Evolutionary conservation across 2,888 invertebrate species (phyloP).

Genomic region (Apodemia duryi): DNA sequence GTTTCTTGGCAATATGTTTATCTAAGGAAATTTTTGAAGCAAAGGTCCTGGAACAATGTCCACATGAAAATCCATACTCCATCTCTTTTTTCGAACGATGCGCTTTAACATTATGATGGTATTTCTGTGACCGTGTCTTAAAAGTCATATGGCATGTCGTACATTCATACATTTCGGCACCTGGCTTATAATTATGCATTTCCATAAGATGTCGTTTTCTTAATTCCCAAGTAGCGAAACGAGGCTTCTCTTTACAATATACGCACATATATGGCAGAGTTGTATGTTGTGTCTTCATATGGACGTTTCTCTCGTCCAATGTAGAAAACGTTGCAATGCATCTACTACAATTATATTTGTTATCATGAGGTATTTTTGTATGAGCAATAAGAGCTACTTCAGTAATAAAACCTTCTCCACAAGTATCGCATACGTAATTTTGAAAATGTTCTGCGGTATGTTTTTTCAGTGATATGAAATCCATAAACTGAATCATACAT

Average conservation of each 20-base stretch:
- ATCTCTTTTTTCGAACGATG: conserved; percentile 66
- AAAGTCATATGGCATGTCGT: conserved; percentile 71
- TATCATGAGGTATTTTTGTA: conserved; percentile 62
- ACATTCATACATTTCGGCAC: conserved; percentile 68
- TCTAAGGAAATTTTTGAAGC: conserved; percentile 73
- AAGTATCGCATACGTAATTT: conserved; percentile 70
- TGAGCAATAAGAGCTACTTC: conserved; percentile 63
- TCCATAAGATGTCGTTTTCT: conserved; percentile 67
- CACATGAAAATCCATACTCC: conserved; percentile 70
- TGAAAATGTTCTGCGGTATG: conserved; percentile 68
- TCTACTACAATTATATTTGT: conserved; percentile 64
- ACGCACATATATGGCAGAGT: conserved; percentile 64
- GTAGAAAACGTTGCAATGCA: conserved; percentile 67
- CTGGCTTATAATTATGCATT: conserved; percentile 65
- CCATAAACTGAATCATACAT: conserved; percentile 60
- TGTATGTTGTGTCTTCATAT: conserved; percentile 66
- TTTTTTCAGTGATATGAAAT: conserved; percentile 61
- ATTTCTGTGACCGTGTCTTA: conserved; percentile 67
- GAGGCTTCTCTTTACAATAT: conserved; percentile 66
- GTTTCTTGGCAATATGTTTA: conserved; percentile 76
- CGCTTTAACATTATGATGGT: conserved; percentile 67
- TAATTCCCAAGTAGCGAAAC: conserved; percentile 68
- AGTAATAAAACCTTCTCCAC: conserved; percentile 70
- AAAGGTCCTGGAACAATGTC: conserved; percentile 70
- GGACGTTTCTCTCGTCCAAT: conserved; percentile 58